Evolutionary conservation across 23 tunicate genomes (phyloP).

Genomic region (Phallusia fumigata): DNA sequence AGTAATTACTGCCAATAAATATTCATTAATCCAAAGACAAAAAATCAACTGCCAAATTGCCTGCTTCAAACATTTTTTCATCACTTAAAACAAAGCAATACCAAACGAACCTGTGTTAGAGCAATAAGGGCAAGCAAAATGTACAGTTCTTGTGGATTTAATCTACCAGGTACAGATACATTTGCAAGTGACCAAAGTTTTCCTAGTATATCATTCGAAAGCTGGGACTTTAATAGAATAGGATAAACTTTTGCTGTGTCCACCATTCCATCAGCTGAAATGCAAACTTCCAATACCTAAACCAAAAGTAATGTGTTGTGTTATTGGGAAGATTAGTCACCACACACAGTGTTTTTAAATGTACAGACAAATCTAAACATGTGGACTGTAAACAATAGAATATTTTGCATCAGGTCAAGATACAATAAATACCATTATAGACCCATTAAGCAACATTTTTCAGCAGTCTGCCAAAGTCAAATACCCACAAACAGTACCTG

Average conservation of each 20-base stretch:
- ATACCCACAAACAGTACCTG: conserved; percentile 14
- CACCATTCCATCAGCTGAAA: conserved; percentile 47
- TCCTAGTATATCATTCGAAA: conserved; percentile 65
- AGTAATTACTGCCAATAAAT: too few relatives aligned
- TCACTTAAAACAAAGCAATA: too few relatives aligned
- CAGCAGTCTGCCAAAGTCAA: too few relatives aligned
- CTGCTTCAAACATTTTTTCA: background rate
- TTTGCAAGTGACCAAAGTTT: conserved; percentile 74
- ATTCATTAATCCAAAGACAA: too few relatives aligned
- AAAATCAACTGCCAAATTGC: too few relatives aligned
- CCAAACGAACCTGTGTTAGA: conserved; percentile 50
- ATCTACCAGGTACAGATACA: conserved; percentile 58
- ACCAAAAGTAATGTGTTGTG: background rate
- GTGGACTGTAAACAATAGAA: too few relatives aligned
- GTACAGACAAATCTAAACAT: too few relatives aligned
- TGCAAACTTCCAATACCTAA: conserved; percentile 52
- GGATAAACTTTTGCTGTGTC: conserved; percentile 66
- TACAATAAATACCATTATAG: too few relatives aligned
- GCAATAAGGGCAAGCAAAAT: conserved; percentile 70
- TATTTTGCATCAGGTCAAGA: too few relatives aligned
- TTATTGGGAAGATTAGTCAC: background rate
- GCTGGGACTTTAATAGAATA: conserved; percentile 56
- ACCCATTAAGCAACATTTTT: too few relatives aligned
- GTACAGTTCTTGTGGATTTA: conserved; percentile 62
- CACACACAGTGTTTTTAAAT: too few relatives aligned